Conservation (phyloP, 2,888 invertebrate species). For the Zootermopsis nevadensis region DNA sequence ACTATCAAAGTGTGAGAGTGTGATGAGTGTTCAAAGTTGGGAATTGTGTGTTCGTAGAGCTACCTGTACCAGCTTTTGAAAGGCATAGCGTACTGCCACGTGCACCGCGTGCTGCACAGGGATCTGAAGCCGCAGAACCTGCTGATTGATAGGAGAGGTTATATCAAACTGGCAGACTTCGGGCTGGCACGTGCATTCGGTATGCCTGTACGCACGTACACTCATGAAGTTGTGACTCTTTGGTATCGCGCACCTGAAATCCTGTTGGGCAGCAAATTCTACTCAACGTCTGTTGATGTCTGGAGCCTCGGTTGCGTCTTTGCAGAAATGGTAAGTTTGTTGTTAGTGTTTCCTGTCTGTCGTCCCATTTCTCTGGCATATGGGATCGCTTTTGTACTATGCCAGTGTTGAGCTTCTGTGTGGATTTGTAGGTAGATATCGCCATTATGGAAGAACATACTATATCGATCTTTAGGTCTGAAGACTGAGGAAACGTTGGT, state of each 20-base stretch:
- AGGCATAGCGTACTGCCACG: conserved; percentile 91
- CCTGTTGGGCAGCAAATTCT: conserved; percentile 88
- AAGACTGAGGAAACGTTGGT: no score
- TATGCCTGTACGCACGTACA: conserved; percentile 92
- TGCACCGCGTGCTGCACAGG: conserved; percentile 88
- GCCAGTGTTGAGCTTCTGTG: no score
- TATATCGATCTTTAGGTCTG: no score
- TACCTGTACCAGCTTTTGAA: conserved; percentile 89
- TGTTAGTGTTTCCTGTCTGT: neutral
- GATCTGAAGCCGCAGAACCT: conserved; percentile 97
- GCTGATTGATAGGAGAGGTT: conserved; percentile 85
- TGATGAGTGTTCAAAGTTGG: no score
- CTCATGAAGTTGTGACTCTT: conserved; percentile 95
- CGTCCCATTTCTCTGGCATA: neutral
- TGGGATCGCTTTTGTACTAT: neutral
- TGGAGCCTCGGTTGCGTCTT: conserved; percentile 98
- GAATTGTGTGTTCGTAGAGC: conserved; percentile 62
- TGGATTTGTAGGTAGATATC: no score
- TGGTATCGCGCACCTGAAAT: conserved; percentile 99
- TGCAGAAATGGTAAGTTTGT: conserved; percentile 85
- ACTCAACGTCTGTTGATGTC: conserved; percentile 92
- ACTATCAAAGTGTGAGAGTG: no score
- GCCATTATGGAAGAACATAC: no score
- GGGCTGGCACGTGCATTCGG: conserved; percentile 94
- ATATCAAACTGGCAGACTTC: conserved; percentile 96